Evolutionary conservation across 2,888 invertebrate genomes (phyloP), one percentile per base, ranked within the genome.

Genomic region (Congeria kusceri): DNA sequence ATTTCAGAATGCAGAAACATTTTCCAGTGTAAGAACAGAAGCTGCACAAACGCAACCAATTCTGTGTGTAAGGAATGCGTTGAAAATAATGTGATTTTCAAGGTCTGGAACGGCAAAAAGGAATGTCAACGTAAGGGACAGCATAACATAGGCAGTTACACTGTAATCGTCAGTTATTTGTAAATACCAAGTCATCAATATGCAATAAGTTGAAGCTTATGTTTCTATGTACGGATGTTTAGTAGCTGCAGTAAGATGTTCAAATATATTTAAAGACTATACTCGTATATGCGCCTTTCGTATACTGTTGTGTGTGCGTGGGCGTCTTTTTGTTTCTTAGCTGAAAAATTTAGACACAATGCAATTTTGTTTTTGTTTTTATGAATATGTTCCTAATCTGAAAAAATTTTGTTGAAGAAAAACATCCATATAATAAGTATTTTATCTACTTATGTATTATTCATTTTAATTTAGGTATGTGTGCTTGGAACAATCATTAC

Each of bases 401-500:
- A n/a, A n/a, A n/a, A n/a, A n/a, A n/a, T n/a, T n/a, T n/a, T n/a
- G n/a, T n/a, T n/a, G n/a, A n/a, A n/a, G n/a, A n/a, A n/a, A n/a
- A n/a, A n/a, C n/a, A n/a, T n/a, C n/a, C n/a, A n/a, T n/a, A n/a
- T n/a, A n/a, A n/a, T n/a, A n/a, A n/a, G n/a, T n/a, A n/a, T n/a
- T n/a, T n/a, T n/a, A n/a, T n/a, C n/a, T n/a, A n/a, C n/a, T n/a
- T n/a, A 39, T 39, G 39, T 7, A 3, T 3, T 5, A 13, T 39
- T 39, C 9, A 39, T 39, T 39, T 3, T 13, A 13, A 9, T 56
- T 5, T 18, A 74, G 74, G 74, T 27, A 56, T 62, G 56, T 74
- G 74, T 32, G 53, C 74, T 2, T 74, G 67, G 63, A 63, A 68
- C 29, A 62, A 44, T n/a, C 74, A 74, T 20, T 61, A 67, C 20